These are phyloP conservation scores for Saccostrea glomerata DNA, from an alignment of 1,140 invertebrate genomes.

Conservation along the genomic window DNA sequence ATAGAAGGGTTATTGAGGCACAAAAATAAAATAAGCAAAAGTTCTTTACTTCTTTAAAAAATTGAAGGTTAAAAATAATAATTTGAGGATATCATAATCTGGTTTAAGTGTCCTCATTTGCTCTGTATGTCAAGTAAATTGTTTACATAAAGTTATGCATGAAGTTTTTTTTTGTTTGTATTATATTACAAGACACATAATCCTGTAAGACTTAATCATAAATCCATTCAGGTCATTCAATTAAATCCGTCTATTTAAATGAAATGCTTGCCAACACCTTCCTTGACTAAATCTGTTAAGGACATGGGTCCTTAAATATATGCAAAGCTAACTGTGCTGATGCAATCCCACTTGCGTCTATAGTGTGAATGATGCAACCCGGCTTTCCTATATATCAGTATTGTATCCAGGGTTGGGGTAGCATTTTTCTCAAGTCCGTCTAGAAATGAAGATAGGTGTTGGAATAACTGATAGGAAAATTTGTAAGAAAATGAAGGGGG, in stretches of 20 bases:
- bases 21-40: background rate
- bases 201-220: background rate
- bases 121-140: too few species aligned
- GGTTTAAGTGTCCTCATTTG: too few species aligned
- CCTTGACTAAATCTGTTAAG: background rate
- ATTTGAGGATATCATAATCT: background rate
- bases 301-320: background rate
- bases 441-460: conserved; percentile 18
- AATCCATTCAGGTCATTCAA: background rate
- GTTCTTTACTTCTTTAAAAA: too few species aligned
- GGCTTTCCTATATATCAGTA: background rate
- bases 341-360: conserved; percentile 25
- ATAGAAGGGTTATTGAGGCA: background rate
- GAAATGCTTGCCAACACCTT: background rate
- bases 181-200: too few species aligned
- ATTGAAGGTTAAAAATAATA: background rate
- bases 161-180: background rate
- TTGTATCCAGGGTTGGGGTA: background rate
- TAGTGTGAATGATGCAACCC: conserved; percentile 27
- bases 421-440: background rate
- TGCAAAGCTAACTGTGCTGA: conserved; percentile 26
- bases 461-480: background rate
- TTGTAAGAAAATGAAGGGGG: background rate
- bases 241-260: background rate
- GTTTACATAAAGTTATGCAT: background rate